Percentiles rank a stretch among this genome's conserved stretches.
phyloP scores from a whole-genome alignment of 2,113 vertebrate species.

The Rhagologus leucostigma region DNA sequence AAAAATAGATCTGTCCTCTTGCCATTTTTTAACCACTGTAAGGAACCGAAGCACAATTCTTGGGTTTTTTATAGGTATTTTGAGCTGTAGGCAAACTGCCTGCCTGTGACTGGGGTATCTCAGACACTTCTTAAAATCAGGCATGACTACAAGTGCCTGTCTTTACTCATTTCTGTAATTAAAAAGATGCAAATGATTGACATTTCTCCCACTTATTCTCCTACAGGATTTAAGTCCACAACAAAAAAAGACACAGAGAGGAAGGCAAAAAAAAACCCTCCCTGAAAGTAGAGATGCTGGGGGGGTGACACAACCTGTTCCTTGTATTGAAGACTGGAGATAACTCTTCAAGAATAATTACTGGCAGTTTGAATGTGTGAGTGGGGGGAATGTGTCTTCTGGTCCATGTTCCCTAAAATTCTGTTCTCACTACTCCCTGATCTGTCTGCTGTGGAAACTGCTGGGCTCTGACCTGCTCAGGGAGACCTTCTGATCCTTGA shows the following conservation, averaged over 20 bases:
- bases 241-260: background rate
- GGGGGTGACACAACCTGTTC: background rate
- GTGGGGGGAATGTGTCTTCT: background rate
- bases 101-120: background rate
- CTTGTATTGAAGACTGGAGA: background rate
- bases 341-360: background rate
- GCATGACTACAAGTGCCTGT: background rate
- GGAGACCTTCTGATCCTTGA: background rate
- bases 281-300: background rate
- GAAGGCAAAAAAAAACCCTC: background rate
- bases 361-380: background rate
- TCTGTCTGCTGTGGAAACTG: background rate
- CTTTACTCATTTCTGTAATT: background rate
- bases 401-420: background rate
- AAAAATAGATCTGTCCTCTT: background rate
- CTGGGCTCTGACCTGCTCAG: background rate
- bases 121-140: background rate
- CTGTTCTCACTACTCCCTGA: background rate
- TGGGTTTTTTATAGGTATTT: background rate
- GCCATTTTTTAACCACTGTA: background rate
- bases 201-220: background rate
- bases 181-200: background rate
- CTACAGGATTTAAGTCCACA: background rate
- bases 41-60: background rate
- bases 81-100: background rate